Base-by-base conservation (phyloP, 2,888 invertebrate genomes). In the Punctoribates punctum region DNA sequence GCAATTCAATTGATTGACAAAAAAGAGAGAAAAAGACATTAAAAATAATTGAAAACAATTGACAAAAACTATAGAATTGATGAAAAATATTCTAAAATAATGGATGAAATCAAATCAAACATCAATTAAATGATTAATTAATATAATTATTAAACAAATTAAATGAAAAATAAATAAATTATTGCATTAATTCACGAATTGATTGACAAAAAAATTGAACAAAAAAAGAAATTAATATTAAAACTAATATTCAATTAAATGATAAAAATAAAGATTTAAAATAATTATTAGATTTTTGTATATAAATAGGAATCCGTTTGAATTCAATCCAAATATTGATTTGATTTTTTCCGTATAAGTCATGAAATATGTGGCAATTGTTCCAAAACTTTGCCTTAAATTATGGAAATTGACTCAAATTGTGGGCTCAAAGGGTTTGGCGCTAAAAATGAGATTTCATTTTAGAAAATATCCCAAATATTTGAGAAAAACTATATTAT, bases 301-400 rank as follows among this genome's bases (percentile, higher is more conserved):
- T 34, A 34, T 48, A 48, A 48, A 48, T 54, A 54, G 54, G 54
- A 54, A 54, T 54, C 20, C 54, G n/a, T 54, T 54, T 13, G n/a
- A 48, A 48, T 48, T 48, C 15, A 17, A 48, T 48, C 11, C n/a
- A 17, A 17, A 8, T 17, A 17, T 48, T 54, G n/a, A 20, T 54
- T 54, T n/a, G 6, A 8, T 54, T 54, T 54, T 54, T 17, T 13
- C 2, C 13, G 2, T 1, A n/a, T 5, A 54, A 54, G 54, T 54
- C 54, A 54, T 54, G 54, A n/a, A 54, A 54, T 54, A 8, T 20
- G 54, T 54, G 34, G 34, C 34, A 34, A 34, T 34, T 34, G 34
- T 34, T n/a, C n/a, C 34, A 5, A 34, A 3, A 34, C 4, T 34
- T 34, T 34, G 34, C n/a, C n/a, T n/a, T n/a, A n/a, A n/a, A n/a